phyloP scores from a whole-genome alignment of 1,140 invertebrate genomes.

The Nasonia giraulti region DNA sequence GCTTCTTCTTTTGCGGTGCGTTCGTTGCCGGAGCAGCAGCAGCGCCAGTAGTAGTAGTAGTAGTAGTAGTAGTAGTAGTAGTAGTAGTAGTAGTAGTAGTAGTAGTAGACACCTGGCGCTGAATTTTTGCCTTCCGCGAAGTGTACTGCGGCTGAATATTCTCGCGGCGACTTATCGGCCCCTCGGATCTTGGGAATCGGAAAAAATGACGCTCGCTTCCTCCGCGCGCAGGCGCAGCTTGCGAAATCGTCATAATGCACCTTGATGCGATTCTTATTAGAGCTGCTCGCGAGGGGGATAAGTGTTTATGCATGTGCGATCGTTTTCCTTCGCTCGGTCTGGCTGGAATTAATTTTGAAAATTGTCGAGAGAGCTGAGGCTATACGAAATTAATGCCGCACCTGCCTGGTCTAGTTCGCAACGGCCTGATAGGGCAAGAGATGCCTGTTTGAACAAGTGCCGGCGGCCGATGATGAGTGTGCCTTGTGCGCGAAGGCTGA shows the following conservation, averaged over 20 bases:
- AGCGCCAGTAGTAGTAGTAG: too few relatives aligned
- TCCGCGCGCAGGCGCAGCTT: neutral
- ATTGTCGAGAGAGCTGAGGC: neutral
- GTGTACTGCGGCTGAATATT: constrained; percentile 15
- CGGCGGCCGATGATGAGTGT: too few relatives aligned
- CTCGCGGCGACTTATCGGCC: constrained; percentile 28
- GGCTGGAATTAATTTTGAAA: constrained; percentile 28
- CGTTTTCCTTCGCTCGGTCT: neutral
- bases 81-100: neutral
- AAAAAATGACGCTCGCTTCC: constrained; percentile 48
- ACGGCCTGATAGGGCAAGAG: too few relatives aligned
- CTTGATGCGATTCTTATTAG: constrained; percentile 17
- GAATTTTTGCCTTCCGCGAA: constrained; percentile 37
- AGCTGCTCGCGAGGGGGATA: neutral
- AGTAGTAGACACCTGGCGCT: constrained; percentile 22
- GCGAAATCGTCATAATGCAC: constrained; percentile 31
- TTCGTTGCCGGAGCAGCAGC: too few relatives aligned
- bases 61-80: too few relatives aligned
- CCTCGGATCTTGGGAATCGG: constrained; percentile 41
- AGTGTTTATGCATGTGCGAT: neutral
- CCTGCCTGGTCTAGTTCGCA: neutral
- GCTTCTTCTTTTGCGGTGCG: neutral
- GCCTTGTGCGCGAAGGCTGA: too few relatives aligned
- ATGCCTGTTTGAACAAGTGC: neutral
- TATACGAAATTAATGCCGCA: neutral